Base-by-base conservation (phyloP, 2,797 vertebrate genomes). In the Myotis myotis region DNA sequence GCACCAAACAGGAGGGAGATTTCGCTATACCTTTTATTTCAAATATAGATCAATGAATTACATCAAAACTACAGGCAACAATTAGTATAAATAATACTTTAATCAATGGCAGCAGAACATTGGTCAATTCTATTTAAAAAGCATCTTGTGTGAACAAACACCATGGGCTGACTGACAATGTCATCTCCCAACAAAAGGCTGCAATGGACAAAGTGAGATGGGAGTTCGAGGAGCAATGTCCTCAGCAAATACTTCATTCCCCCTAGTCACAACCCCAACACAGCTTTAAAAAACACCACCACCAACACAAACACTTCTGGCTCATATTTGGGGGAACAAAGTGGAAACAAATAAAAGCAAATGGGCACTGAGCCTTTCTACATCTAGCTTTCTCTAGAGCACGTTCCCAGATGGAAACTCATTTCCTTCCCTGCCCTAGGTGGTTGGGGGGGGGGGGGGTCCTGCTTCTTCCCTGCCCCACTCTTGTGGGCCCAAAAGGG, bases 81-180 rank as follows among this genome's bases (percentile, higher is more conserved):
- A 96, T 97, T 97, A 97, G 96, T 97, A 97, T 98, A 98, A 98
- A 98, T 98, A 98, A 97, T 89, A 96, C 87, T 98, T 98, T 98
- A 98, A 98, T 98, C 94, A 98, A 91, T 97, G 98, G 97, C 97
- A 98, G 97, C 95, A 98, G 97, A 97, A 98, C 97, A 98, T 96
- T 95, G 96, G 94, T 96, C 84, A 96, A 95, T 83, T 98, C 97
- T 98, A 96, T 97, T 96, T 62, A 93, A 97, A 98, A 98, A 98
- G 96, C 97, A 95, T 97, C 96, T 97, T 88, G 88, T 93, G 93
- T 96, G 72, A 94, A 98, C 97, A 98, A 97, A 98, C 87, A 97
- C 80, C 72, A 96, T n/a, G 70, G 64, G 88, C 97, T 94, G 92
- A 96, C 97, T 97, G 97, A 98, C 98, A 97, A 97, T n/a, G 96